Base-by-base conservation (phyloP, 2,113 vertebrate species). In the Halichoerus grypus region DNA sequence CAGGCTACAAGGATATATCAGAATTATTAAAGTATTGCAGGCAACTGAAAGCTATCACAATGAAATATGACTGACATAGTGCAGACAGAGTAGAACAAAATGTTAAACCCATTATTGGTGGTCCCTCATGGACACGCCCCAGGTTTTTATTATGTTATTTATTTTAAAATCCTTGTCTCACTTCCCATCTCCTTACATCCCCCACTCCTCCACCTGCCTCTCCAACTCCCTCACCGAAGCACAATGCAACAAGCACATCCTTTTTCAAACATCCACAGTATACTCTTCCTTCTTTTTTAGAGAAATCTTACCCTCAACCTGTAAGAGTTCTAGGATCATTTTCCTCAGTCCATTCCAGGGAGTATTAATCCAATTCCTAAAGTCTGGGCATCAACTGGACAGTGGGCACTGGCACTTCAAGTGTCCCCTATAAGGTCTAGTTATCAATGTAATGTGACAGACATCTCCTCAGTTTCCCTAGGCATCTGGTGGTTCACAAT, bases 101-200 rank as follows among this genome's bases (percentile, higher is more conserved):
- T 61, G 24, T 33, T 53, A 63, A 83, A 42, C 13, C 16, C 69
- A 14, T 92, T 61, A 46, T 2, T 36, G n/a, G 81, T 21, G 36
- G 57, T n/a, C 12, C 8, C 7, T 87, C 53, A 53, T 31, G 24
- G 46, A 33, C 18, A 22, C 5, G 8, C 5, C 21, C n/a, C 9
- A 49, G 42, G 65, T 88, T 57, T 91, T 71, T 90, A 36, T 81
- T 63, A 39, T 57, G 36, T 15, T 93, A 63, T 85, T 86, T 42
- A 85, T 77, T 89, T 93, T 96, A 53, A 93, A 86, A 93, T 63
- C 15, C 72, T 83, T 80, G 46, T 33, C 10, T 19, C 16, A 28
- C 11, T 5, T 26, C 26, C 2, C 31, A 65, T 33, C 26, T 46
- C 39, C 49, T 31, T 79, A 16, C 24, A 28, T 33, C 42, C 7